Evolutionary conservation across 2,888 invertebrate species (phyloP).

Genomic region (Drosophila aldrichi): DNA sequence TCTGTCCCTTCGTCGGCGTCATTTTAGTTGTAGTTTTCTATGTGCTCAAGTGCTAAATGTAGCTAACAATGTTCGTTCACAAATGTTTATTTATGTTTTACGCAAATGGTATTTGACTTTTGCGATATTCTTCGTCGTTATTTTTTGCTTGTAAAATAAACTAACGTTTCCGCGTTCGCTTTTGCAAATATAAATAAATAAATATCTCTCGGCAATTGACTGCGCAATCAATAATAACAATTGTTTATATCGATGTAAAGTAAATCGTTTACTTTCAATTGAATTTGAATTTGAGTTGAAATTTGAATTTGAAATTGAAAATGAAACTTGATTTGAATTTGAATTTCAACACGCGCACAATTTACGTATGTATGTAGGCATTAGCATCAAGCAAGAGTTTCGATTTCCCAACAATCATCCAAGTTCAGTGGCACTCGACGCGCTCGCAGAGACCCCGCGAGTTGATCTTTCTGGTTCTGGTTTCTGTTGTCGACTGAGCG

Average conservation of each 20-base stretch:
- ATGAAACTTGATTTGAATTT: background rate
- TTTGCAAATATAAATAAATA: slow-evolving; percentile 13
- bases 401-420: slow-evolving; percentile 7
- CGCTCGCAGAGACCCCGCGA: slow-evolving; percentile 44
- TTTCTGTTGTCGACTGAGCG: slow-evolving; percentile 67
- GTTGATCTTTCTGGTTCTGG: slow-evolving; percentile 73
- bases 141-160: slow-evolving; percentile 14
- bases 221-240: slow-evolving; percentile 44
- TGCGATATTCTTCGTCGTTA: slow-evolving; percentile 21
- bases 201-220: slow-evolving; percentile 42
- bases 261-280: slow-evolving; percentile 48
- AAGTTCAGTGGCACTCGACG: slow-evolving; percentile 48
- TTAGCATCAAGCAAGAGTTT: slow-evolving; percentile 20
- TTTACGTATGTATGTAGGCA: slow-evolving; percentile 8
- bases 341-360: slow-evolving; percentile 14
- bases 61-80: slow-evolving; percentile 20
- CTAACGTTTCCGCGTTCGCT: slow-evolving; percentile 53
- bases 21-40: slow-evolving; percentile 18
- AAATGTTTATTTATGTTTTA: slow-evolving; percentile 43
- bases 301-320: slow-evolving; percentile 18
- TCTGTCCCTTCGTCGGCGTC: slow-evolving; percentile 24
- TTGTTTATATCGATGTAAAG: slow-evolving; percentile 13
- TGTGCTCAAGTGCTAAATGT: background rate
- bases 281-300: slow-evolving; percentile 19
- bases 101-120: slow-evolving; percentile 43